Conservation (phyloP, 2,797 vertebrate genomes). For the Acrossocheilus wenchowensis region DNA sequence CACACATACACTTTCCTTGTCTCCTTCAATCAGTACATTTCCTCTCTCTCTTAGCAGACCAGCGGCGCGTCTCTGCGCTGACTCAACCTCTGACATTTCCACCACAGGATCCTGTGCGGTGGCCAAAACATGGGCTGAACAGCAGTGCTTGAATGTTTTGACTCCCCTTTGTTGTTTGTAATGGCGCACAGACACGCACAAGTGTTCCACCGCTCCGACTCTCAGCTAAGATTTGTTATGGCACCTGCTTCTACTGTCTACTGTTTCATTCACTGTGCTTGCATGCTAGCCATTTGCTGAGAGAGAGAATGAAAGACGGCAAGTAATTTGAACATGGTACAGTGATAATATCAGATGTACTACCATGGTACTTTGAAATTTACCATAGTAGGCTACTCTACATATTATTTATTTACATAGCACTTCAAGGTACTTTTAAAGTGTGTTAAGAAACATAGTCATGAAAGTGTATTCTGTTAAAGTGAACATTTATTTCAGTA, state of each 20-base stretch:
- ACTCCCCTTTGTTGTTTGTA: constrained; percentile 50
- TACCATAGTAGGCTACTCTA: not conserved
- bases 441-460: no score
- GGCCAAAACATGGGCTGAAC: constrained; percentile 51
- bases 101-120: constrained; percentile 36
- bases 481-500: no score
- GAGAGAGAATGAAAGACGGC: constrained; percentile 1
- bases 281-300: not conserved
- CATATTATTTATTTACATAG: not conserved
- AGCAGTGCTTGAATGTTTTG: constrained; percentile 38
- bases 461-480: no score
- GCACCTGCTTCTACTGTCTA: constrained; percentile 39
- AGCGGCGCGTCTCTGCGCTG: constrained; percentile 46
- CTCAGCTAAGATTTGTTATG: constrained; percentile 46
- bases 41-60: constrained; percentile 40
- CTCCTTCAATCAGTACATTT: constrained; percentile 41
- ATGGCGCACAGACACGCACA: constrained; percentile 28
- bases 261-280: constrained; percentile 28
- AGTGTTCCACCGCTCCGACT: not conserved
- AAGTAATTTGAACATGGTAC: not conserved
- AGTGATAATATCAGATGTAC: not conserved
- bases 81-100: constrained; percentile 56
- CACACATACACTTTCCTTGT: constrained; percentile 13
- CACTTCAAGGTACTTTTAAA: not conserved
- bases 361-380: not conserved